Evolutionary conservation across 2,888 invertebrate species (phyloP).

Genomic region (Magallana nippona): DNA sequence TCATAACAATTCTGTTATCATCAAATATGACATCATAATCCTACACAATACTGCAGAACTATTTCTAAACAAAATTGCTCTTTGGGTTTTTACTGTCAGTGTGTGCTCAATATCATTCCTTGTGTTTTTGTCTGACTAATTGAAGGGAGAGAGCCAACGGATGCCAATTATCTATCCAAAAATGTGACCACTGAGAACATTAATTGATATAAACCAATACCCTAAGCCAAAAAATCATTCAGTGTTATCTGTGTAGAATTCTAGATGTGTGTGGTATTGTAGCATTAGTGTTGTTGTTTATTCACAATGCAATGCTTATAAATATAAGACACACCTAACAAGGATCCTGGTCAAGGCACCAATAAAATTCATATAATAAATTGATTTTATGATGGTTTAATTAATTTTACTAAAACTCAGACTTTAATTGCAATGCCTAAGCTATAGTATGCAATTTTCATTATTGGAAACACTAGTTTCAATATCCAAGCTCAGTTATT

Average conservation of each 20-base stretch:
- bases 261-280: not conserved
- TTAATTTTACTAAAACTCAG: too few species aligned
- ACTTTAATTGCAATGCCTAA: too few species aligned
- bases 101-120: conserved; percentile 19
- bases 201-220: conserved; percentile 25
- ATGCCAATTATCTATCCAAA: conserved; percentile 20
- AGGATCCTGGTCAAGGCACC: conserved; percentile 18
- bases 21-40: not conserved
- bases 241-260: not conserved
- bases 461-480: too few species aligned
- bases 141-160: conserved; percentile 24
- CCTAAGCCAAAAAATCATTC: conserved; percentile 5
- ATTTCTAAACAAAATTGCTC: not conserved
- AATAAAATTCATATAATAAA: not conserved
- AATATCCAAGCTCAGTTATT: too few species aligned
- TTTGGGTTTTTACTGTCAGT: not conserved
- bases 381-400: too few species aligned
- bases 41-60: not conserved
- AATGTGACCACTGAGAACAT: conserved; percentile 22
- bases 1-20: not conserved
- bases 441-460: too few species aligned
- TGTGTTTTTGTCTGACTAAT: conserved; percentile 22
- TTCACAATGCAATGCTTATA: not conserved
- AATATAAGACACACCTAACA: not conserved
- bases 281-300: not conserved